Base-by-base conservation (phyloP, 2,888 invertebrate genomes). In the Agonopterix alstromeriana region DNA sequence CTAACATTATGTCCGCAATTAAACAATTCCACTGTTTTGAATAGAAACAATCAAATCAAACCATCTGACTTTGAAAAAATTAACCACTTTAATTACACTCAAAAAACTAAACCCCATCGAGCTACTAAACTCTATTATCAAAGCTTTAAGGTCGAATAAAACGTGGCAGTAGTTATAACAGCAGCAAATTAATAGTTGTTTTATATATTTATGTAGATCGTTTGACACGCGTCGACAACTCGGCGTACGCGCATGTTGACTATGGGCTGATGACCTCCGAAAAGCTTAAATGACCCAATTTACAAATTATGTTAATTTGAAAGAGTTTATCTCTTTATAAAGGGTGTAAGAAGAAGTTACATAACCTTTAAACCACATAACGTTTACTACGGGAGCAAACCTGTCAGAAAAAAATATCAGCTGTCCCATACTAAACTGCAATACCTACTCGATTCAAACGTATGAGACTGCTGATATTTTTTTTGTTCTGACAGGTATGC, bases 1-100 rank as follows among this genome's bases (percentile, higher is more conserved):
- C 70, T 71, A 70, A 66, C 70, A 71, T 67, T 65, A 65, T 70
- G 57, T 42, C 42, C 70, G 73, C 75, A 82, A 83, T 85, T 83
- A 84, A 82, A 82, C 77, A 77, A 79, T 82, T 82, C 77, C 79
- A 80, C 65, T 60, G 68, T 70, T 74, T 73, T 80, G 82, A 72
- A 73, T 81, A 78, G 78, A 84, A 82, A 84, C 84, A 82, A 85
- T 84, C 77, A 70, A 70, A 82, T 77, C 75, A 72, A 65, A 70
- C 58, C 68, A 77, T 77, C 75, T 73, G 65, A 57, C 54, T 70
- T 70, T 69, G 61, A 60, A 62, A 60, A 63, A 62, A 65, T 64
- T n/a, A 58, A 63, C 57, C 46, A 52, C 17, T 2, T 27, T 27
- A 27, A 46, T 45, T 10, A 11, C 11, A n/a, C 42, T n/a, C 10